Percentiles rank a stretch among this genome's conserved stretches.
Evolutionary conservation across 2,888 invertebrate genomes (phyloP).

Genomic region (Drosophila paranaensis): DNA sequence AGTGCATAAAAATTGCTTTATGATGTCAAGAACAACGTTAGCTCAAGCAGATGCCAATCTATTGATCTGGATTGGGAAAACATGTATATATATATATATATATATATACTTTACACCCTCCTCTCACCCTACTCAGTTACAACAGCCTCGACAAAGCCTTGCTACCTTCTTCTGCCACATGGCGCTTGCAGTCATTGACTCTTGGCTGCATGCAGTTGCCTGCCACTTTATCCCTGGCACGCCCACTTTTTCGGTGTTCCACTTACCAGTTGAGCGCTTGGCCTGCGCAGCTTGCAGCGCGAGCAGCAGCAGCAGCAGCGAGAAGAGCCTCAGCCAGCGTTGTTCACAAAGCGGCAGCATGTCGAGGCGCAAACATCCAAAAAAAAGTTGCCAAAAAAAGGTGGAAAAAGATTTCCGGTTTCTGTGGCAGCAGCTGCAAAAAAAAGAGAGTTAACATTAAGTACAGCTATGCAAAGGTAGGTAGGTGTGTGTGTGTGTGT

Average conservation of each 20-base stretch:
- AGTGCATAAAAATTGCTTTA: too few relatives aligned
- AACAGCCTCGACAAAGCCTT: not conserved
- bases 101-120: not conserved
- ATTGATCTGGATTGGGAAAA: too few relatives aligned
- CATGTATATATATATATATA: not conserved
- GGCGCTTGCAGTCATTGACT: slow-evolving; percentile 7
- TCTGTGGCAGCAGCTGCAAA: slow-evolving; percentile 59
- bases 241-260: slow-evolving; percentile 3
- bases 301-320: slow-evolving; percentile 51
- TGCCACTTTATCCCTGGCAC: slow-evolving; percentile 13
- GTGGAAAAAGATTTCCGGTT: slow-evolving; percentile 73
- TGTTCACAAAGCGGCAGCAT: slow-evolving; percentile 82
- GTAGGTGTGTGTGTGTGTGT: slow-evolving; percentile 14
- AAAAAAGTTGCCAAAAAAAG: slow-evolving; percentile 59
- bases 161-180: not conserved
- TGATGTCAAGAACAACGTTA: too few relatives aligned
- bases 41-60: too few relatives aligned
- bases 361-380: slow-evolving; percentile 62
- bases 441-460: slow-evolving; percentile 45
- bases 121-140: too few relatives aligned
- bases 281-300: slow-evolving; percentile 58
- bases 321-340: slow-evolving; percentile 77
- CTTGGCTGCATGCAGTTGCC: slow-evolving; percentile 1
- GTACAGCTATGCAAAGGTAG: slow-evolving; percentile 17
- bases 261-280: slow-evolving; percentile 75